Evolutionary conservation across 2,797 vertebrate species (phyloP), one percentile per base, ranked within the genome.

Genomic region (Parotocinclus haroldoi): DNA sequence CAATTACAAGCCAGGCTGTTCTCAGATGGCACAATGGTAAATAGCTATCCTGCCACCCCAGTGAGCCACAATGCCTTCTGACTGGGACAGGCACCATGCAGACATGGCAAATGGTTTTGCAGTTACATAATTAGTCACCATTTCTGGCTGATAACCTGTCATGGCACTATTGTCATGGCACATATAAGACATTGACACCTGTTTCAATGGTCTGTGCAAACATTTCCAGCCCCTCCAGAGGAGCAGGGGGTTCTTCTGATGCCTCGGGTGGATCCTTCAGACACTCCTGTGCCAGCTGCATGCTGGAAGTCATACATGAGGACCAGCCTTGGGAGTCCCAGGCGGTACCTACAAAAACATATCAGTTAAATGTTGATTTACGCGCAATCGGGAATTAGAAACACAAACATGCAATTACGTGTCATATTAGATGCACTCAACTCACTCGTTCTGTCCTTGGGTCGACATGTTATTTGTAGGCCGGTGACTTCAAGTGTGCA

Each of bases 121-220:
- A 17, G 46, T 13, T 3, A 63, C 1, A 27, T 27, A 3, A 11
- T 13, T 16, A 8, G 18, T 9, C 42, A 55, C 11, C 6, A 4
- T 40, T 5, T 52, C 12, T 6, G 27, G 13, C 27, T 50, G 37
- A 10, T 16, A 5, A 38, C 13, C 27, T 27, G 11, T 64, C 17
- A 40, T 42, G 40, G 10, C 27, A 2, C 27, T 27, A 2, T 27
- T 27, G 27, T 27, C n/a, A n/a, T n/a, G n/a, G 27, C 27, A 2
- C 27, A 16, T 17, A 2, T 10, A 10, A 12, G 7, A 27, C 27
- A 27, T 5, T 27, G 2, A 82, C 72, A 96, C 95, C 95, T 0
- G 94, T 96, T 85, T 97, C 95, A 16, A 96, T 95, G 75, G 95
- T 96, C 80, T 96, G 94, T 79, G 95, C 95, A 78, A 97, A 96